Evolutionary conservation across 2,888 invertebrate genomes (phyloP).

Genomic region (Morinoia aosen): DNA sequence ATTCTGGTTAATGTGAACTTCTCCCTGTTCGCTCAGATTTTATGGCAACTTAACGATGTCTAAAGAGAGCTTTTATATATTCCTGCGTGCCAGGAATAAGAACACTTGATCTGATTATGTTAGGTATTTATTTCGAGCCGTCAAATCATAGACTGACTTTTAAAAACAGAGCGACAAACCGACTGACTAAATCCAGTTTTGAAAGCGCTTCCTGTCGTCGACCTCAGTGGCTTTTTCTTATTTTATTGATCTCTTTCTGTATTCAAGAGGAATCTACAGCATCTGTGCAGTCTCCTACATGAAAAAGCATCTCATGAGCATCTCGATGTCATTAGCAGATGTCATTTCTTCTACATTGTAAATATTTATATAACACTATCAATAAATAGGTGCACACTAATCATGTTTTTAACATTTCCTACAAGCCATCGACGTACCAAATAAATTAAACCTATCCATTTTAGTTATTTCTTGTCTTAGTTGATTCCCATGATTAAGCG

Average conservation of each 20-base stretch:
- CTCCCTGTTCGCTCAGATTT: slow-evolving; percentile 49
- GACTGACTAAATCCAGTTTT: background rate
- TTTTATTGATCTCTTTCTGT: background rate
- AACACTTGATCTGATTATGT: background rate
- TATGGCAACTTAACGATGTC: slow-evolving; percentile 41
- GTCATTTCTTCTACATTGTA: background rate
- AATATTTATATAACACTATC: background rate
- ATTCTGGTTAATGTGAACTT: slow-evolving; percentile 40
- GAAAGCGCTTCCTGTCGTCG: background rate
- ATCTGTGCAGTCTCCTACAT: background rate
- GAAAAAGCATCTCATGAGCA: background rate
- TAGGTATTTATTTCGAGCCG: background rate
- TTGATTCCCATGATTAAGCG: background rate
- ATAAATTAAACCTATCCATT: background rate
- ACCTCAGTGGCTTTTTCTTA: background rate
- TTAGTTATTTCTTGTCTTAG: background rate
- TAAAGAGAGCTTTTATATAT: slow-evolving; percentile 31
- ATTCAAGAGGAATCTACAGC: background rate
- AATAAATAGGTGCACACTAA: background rate
- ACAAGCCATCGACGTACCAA: background rate
- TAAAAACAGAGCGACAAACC: background rate
- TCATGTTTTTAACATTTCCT: background rate
- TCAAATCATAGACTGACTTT: background rate
- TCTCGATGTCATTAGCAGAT: background rate
- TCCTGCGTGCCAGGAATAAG: background rate